These are phyloP conservation scores for Archips xylosteana DNA, from an alignment of 2,888 invertebrate genomes.

Conservation along the genomic window DNA sequence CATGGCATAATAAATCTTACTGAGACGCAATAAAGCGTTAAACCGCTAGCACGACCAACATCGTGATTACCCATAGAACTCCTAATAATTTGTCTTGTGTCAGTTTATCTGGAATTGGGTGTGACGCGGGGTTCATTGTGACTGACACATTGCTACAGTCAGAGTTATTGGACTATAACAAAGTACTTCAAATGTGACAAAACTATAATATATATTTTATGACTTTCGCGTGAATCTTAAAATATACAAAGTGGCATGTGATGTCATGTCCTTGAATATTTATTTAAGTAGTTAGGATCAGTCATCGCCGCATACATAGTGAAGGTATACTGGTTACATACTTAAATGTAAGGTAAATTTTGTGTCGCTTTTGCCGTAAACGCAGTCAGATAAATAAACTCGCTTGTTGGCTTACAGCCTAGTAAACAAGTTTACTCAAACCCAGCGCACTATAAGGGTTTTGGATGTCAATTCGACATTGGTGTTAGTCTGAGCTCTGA, in stretches of 20 bases:
- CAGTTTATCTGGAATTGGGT: conserved; percentile 40
- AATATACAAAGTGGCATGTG: background rate
- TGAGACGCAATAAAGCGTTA: conserved; percentile 1
- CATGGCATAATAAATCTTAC: conserved; percentile 17
- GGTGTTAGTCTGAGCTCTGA: background rate
- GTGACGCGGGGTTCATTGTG: conserved; percentile 36
- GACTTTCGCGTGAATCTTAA: background rate
- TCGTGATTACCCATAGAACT: conserved; percentile 37
- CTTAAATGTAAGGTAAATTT: background rate
- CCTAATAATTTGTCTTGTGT: conserved; percentile 38
- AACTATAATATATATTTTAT: conserved; percentile 8
- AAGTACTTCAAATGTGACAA: conserved; percentile 7
- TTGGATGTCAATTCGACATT: background rate
- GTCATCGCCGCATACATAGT: background rate
- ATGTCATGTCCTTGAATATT: background rate
- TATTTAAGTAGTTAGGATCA: background rate
- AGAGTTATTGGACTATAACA: conserved; percentile 21
- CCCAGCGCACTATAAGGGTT: background rate
- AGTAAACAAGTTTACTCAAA: background rate
- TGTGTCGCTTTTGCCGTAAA: background rate
- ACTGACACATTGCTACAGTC: conserved; percentile 33
- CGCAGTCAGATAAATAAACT: background rate
- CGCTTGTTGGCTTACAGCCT: background rate
- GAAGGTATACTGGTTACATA: background rate
- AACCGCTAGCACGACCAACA: conserved; percentile 6